Conservation (phyloP, 53 echinoderm and acorn worm species). For the Actinopyga echinites region DNA sequence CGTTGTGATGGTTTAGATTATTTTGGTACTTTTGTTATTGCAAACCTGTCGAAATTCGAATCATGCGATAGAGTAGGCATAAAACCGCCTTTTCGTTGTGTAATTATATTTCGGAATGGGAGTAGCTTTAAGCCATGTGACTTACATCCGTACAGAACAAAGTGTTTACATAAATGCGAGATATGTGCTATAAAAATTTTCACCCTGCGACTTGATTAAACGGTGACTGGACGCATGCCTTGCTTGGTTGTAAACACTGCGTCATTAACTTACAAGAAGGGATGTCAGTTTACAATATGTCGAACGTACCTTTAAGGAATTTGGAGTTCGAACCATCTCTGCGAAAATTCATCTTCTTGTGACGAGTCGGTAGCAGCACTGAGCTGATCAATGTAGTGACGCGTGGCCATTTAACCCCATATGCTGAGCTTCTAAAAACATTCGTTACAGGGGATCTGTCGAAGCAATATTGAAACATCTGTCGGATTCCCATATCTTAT, state of each 20-base stretch:
- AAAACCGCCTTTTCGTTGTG: no score
- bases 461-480: not conserved
- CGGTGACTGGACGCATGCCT: not conserved
- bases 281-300: conserved; percentile 25
- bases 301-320: conserved; percentile 1
- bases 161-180: conserved; percentile 10
- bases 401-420: no score
- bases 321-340: not conserved
- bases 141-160: no score
- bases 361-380: no score
- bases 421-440: no score
- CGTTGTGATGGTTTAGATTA: no score
- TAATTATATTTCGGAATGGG: no score
- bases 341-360: no score
- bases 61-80: not conserved
- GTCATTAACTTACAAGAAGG: conserved; percentile 20
- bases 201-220: conserved; percentile 18
- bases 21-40: conserved; percentile 20
- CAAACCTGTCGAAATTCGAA: conserved; percentile 16
- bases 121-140: no score
- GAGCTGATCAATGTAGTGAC: no score
- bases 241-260: conserved; percentile 8
- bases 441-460: not conserved
- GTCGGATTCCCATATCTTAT: not conserved
- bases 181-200: not conserved